A percentile compares a stretch with the other conserved stretches of the same genome.
These are phyloP conservation scores for Smutsia gigantea DNA, from an alignment of 2,797 vertebrate genomes.

Conservation along the genomic window DNA sequence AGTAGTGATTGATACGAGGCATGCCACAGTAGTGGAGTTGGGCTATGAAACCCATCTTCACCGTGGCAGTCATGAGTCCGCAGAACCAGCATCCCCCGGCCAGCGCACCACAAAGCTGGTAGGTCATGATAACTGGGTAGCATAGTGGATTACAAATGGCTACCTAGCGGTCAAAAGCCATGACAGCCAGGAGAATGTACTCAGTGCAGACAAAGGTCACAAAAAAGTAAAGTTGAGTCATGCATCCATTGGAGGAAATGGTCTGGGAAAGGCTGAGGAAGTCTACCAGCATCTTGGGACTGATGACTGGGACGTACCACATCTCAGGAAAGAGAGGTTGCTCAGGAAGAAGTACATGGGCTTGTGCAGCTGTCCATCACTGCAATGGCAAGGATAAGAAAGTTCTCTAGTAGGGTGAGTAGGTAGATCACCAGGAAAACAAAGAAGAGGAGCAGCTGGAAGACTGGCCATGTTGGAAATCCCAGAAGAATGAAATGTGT, in stretches of 20 bases:
- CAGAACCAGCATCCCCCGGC: constrained; percentile 80
- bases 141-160: constrained; percentile 82
- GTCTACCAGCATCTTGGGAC: constrained; percentile 83
- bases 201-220: constrained; percentile 85
- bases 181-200: constrained; percentile 82
- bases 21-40: constrained; percentile 77
- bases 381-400: constrained; percentile 76
- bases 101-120: constrained; percentile 70
- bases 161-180: constrained; percentile 83
- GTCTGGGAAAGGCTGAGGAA: constrained; percentile 75
- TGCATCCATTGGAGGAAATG: constrained; percentile 83
- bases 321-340: constrained; percentile 85
- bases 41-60: constrained; percentile 83
- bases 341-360: constrained; percentile 87
- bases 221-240: constrained; percentile 85
- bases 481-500: constrained; percentile 84
- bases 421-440: constrained; percentile 80
- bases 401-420: constrained; percentile 84
- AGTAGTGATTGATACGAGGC: constrained; percentile 83
- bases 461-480: constrained; percentile 75
- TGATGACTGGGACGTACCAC: constrained; percentile 85
- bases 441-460: constrained; percentile 81
- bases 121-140: constrained; percentile 79
- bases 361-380: constrained; percentile 78
- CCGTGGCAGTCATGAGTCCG: constrained; percentile 82